phyloP scores from a whole-genome alignment of 2,888 invertebrate genomes.

The Dynastes tityus region DNA sequence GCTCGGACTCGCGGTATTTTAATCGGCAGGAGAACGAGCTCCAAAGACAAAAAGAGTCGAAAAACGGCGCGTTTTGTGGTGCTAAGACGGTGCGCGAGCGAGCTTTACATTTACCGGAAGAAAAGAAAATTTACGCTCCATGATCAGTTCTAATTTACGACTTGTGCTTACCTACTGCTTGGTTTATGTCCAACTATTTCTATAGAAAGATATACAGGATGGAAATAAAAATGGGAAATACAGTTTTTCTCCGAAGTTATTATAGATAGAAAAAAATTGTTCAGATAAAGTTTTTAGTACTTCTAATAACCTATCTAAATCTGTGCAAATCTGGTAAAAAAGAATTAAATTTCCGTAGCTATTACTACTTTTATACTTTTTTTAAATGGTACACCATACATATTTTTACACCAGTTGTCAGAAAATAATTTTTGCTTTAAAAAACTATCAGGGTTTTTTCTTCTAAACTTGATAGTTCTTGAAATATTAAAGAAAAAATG shows the following conservation, averaged over 20 bases:
- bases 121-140: neutral
- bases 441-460: no score
- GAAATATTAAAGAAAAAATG: no score
- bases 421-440: neutral
- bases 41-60: neutral
- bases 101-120: constrained; percentile 1
- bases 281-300: no score
- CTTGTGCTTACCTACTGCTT: neutral
- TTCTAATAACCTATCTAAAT: no score
- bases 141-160: constrained; percentile 5
- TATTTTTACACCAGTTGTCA: neutral
- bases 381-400: no score
- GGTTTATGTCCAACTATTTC: neutral
- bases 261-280: no score
- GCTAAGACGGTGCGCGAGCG: neutral
- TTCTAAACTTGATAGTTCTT: no score
- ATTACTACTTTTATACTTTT: no score
- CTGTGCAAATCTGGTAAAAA: no score
- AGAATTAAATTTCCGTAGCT: no score
- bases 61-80: neutral
- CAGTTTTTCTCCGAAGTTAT: no score
- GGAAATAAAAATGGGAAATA: no score
- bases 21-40: constrained; percentile 25
- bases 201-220: neutral
- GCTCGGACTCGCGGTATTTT: constrained; percentile 35